A percentile compares a stretch with the other conserved stretches of the same genome.
Evolutionary conservation across 2,888 invertebrate genomes (phyloP).

Genomic region (Heterodera filipjevi): DNA sequence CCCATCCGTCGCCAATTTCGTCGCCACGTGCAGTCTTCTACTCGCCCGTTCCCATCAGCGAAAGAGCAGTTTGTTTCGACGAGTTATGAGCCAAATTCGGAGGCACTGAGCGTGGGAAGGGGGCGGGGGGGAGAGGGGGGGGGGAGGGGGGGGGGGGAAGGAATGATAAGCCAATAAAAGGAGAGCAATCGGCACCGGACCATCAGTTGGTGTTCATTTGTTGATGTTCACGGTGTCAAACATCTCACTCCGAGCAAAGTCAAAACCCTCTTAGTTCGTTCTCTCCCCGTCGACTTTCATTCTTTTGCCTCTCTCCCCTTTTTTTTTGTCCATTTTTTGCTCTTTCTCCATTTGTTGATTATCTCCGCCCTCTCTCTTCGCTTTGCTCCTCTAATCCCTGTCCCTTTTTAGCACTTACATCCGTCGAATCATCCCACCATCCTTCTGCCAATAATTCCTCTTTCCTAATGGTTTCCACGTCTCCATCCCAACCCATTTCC

Average conservation of each 20-base stretch:
- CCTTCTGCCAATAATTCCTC: background rate
- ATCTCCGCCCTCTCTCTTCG: background rate
- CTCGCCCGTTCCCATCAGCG: conserved; percentile 26
- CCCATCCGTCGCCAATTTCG: conserved; percentile 20
- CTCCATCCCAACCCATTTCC: background rate
- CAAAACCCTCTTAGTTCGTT: background rate
- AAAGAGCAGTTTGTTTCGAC: conserved; percentile 25
- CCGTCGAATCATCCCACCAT: background rate
- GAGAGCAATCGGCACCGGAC: background rate
- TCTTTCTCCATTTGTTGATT: background rate
- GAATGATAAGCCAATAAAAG: background rate
- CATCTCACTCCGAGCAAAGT: too few species aligned
- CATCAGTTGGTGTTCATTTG: background rate
- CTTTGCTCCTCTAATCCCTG: background rate
- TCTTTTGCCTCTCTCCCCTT: background rate
- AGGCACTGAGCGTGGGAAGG: background rate
- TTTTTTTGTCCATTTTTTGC: background rate
- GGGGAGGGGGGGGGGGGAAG: background rate
- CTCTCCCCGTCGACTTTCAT: background rate
- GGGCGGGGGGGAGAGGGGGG: background rate
- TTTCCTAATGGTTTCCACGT: background rate
- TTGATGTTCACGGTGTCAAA: background rate
- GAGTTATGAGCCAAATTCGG: conserved; percentile 2
- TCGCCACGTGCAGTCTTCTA: conserved; percentile 24
- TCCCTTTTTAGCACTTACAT: background rate